Conservation (phyloP, 2,888 invertebrate species). For the Campaea margaritaria region DNA sequence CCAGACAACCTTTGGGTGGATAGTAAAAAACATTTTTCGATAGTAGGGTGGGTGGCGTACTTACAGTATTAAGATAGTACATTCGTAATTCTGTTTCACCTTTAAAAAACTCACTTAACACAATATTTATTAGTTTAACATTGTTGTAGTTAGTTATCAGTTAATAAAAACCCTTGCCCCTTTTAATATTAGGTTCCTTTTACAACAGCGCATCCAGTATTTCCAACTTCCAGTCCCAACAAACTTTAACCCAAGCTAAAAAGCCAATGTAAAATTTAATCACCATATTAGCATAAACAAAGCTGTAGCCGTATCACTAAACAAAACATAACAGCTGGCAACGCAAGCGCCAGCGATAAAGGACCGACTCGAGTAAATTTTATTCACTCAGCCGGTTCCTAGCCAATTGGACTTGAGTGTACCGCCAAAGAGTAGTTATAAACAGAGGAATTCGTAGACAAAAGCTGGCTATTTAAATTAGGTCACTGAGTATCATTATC, state of each 20-base stretch:
- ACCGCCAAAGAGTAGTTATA: slow-evolving; percentile 30
- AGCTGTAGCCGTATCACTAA: slow-evolving; percentile 38
- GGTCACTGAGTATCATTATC: no score
- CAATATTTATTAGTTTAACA: no score
- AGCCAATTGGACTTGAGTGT: slow-evolving; percentile 59
- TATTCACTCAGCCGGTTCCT: slow-evolving; percentile 42
- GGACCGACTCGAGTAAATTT: slow-evolving; percentile 42
- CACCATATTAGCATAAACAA: slow-evolving; percentile 39
- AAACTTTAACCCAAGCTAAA: slow-evolving; percentile 12
- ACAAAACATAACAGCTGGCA: slow-evolving; percentile 37
- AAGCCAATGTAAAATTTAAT: slow-evolving; percentile 31
- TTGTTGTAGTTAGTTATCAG: no score
- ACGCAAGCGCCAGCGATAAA: slow-evolving; percentile 36
- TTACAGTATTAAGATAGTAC: no score
- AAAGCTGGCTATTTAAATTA: slow-evolving; percentile 1
- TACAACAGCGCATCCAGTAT: background rate
- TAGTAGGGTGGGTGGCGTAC: no score
- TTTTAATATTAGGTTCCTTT: no score
- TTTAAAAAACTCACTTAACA: no score
- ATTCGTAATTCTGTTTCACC: no score
- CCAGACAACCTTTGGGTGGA: no score
- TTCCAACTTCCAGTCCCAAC: background rate
- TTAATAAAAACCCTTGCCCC: no score
- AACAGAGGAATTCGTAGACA: background rate
- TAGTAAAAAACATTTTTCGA: no score